phyloP scores from a whole-genome alignment of 2,888 invertebrate species.

The Punctoribates punctum region DNA sequence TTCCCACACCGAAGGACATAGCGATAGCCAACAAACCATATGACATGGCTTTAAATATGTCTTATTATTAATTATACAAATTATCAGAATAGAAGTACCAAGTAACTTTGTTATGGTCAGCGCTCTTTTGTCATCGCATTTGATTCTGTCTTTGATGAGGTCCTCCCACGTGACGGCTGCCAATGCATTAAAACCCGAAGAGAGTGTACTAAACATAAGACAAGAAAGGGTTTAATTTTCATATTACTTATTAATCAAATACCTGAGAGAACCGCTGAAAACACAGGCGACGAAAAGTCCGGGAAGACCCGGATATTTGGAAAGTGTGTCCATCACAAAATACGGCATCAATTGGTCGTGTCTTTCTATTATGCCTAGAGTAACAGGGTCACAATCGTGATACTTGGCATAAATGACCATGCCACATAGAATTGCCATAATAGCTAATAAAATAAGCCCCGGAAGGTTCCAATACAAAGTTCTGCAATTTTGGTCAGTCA shows the following conservation, averaged over 20 bases:
- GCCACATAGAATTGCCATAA: constrained; percentile 41
- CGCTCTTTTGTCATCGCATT: background rate
- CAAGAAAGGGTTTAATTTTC: background rate
- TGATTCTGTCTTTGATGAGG: constrained; percentile 59
- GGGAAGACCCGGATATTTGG: constrained; percentile 75
- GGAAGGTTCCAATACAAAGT: constrained; percentile 43
- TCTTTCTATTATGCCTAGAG: constrained; percentile 38
- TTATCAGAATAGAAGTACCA: background rate
- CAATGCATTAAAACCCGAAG: constrained; percentile 65
- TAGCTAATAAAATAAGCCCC: constrained; percentile 23
- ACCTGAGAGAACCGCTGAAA: constrained; percentile 72
- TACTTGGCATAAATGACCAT: constrained; percentile 89
- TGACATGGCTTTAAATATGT: constrained; percentile 40
- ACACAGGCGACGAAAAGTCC: constrained; percentile 86
- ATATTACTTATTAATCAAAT: background rate
- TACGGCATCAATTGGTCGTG: constrained; percentile 60
- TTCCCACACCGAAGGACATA: constrained; percentile 45
- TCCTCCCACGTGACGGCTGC: constrained; percentile 86
- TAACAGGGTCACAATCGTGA: constrained; percentile 84
- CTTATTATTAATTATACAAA: background rate
- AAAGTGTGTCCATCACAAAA: constrained; percentile 76
- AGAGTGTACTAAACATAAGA: constrained; percentile 56
- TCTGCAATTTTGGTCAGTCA: constrained; percentile 22
- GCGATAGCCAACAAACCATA: constrained; percentile 46
- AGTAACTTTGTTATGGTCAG: background rate